Evolutionary conservation across 2,113 vertebrate species (phyloP), one percentile per base, ranked within the genome.

Genomic region (Ophiodon elongatus): DNA sequence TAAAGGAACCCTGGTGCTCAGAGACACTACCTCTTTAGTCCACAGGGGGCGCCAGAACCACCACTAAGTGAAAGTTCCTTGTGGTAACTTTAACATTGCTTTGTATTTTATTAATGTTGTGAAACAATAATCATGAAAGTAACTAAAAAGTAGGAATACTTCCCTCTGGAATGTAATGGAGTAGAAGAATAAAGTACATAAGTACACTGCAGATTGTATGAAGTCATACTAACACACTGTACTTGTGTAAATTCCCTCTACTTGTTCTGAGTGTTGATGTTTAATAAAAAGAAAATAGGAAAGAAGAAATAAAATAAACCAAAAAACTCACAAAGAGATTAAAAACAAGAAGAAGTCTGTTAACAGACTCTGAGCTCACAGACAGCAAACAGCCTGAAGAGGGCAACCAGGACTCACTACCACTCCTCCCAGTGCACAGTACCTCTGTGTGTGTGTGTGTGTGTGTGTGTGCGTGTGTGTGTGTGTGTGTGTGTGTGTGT

Each of bases 321-420:
- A 50, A n/a, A 68, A 8, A 33, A n/a, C n/a, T n/a, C n/a, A n/a
- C n/a, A n/a, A n/a, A n/a, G n/a, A 11, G 57, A n/a, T 19, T 0
- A 10, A 31, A 23, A 43, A 13, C 19, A 11, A 13, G 11, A 83
- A 65, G 21, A 0, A 27, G 64, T 72, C 9, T 0, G 23, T 73
- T 10, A 54, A 59, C 45, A 78, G 14, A 56, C n/a, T n/a, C n/a
- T n/a, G n/a, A n/a, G n/a, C n/a, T n/a, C 74, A 71, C 50, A 66
- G 67, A 83, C n/a, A 70, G 73, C 14, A 33, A 75, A n/a, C 35
- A 29, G 64, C 70, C 87, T 67, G 92, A 88, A 96, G 95, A 93
- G 93, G 94, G 90, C 92, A 90, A 27, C 80, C 71, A 80, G 82
- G 85, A 21, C 60, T n/a, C n/a, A n/a, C n/a, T n/a, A 23, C 33